phyloP scores from a whole-genome alignment of 2,797 vertebrate genomes.

The Acanthurus tractus region DNA sequence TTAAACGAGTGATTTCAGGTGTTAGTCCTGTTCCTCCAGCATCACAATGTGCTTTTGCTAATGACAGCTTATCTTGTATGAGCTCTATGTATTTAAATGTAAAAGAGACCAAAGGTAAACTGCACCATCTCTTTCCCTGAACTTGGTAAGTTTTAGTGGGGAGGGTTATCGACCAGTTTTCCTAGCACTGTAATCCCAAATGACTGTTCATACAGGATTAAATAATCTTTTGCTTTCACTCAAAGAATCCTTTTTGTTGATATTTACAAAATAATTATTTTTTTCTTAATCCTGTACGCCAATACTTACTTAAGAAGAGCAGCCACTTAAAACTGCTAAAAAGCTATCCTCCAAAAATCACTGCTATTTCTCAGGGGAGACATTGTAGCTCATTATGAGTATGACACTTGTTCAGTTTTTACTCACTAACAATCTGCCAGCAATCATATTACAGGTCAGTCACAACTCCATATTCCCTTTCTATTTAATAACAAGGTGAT shows the following conservation, averaged over 20 bases:
- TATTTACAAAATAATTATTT: constrained; percentile 13
- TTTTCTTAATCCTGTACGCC: neutral
- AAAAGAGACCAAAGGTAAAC: constrained; percentile 28
- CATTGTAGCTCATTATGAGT: neutral
- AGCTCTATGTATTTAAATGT: constrained; percentile 50
- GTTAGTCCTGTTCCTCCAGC: constrained; percentile 28
- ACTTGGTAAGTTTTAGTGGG: too few relatives aligned
- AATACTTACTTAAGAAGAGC: neutral
- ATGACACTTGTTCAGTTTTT: neutral
- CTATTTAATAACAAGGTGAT: neutral
- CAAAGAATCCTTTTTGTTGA: neutral
- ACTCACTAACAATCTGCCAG: neutral
- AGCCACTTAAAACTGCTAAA: neutral
- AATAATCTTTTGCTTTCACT: neutral
- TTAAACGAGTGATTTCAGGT: constrained; percentile 18
- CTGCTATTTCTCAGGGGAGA: neutral
- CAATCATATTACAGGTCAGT: constrained; percentile 1
- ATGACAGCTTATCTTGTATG: constrained; percentile 67
- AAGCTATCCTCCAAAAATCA: neutral
- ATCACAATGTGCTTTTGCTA: constrained; percentile 36
- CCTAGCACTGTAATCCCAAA: too few relatives aligned
- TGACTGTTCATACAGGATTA: too few relatives aligned
- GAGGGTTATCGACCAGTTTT: too few relatives aligned
- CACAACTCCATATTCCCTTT: neutral
- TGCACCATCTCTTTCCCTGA: too few relatives aligned